Percentiles rank a stretch among this genome's conserved stretches.
These are phyloP conservation scores for Conomelus anceps DNA, from an alignment of 2,888 invertebrate species.

Conservation along the genomic window DNA sequence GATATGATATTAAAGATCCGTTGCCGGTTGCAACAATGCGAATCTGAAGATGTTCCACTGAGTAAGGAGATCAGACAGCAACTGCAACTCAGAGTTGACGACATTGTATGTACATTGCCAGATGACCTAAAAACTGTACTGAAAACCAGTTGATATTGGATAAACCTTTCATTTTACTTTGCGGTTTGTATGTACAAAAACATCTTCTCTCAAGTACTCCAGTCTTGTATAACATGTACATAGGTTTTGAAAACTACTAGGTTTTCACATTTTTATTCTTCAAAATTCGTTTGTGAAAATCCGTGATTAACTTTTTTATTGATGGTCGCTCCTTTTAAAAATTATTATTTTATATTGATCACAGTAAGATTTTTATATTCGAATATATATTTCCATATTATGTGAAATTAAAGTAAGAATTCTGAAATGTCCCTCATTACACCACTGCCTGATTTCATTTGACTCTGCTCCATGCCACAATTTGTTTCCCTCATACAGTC, in stretches of 20 bases:
- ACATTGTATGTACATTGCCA: conserved; percentile 74
- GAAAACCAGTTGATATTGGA: conserved; percentile 36
- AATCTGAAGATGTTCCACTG: conserved; percentile 51
- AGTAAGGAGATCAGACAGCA: conserved; percentile 49
- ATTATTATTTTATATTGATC: too few relatives aligned
- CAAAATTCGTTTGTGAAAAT: neutral
- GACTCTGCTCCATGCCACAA: neutral
- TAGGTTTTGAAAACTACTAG: neutral
- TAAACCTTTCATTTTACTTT: neutral
- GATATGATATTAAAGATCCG: conserved; percentile 92
- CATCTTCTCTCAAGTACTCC: neutral
- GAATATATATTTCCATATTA: neutral
- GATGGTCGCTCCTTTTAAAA: too few relatives aligned
- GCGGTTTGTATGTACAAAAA: neutral
- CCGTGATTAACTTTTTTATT: too few relatives aligned
- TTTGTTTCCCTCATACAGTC: neutral
- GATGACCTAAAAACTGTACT: conserved; percentile 81
- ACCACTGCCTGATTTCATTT: neutral
- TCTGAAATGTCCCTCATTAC: neutral
- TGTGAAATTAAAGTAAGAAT: too few relatives aligned
- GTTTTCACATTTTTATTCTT: too few relatives aligned
- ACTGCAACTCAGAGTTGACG: conserved; percentile 56
- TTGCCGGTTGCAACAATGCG: conserved; percentile 72
- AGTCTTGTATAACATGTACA: neutral
- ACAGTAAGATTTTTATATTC: too few relatives aligned